Evolutionary conservation across 2,888 invertebrate species (phyloP).

Genomic region (Hypselothyrea guttata): DNA sequence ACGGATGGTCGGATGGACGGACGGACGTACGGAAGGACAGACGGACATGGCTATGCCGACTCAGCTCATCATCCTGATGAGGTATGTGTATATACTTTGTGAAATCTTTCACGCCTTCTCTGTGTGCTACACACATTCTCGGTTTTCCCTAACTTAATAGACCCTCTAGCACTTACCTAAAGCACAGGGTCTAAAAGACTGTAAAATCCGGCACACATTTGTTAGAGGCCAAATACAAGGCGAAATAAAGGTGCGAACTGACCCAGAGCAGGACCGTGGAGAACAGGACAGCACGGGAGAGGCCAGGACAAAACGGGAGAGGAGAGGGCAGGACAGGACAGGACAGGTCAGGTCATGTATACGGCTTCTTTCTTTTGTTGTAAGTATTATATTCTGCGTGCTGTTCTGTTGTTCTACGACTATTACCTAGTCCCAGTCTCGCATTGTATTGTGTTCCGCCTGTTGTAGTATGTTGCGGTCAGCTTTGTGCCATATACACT

Average conservation of each 20-base stretch:
- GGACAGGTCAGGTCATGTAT: slow-evolving; percentile 6
- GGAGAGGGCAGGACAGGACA: background rate
- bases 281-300: no score
- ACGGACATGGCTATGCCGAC: no score
- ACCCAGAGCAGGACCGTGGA: slow-evolving; percentile 42
- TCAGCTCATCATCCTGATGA: no score
- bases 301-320: background rate
- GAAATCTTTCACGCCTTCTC: no score
- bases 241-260: slow-evolving; percentile 74
- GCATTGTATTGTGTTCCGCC: slow-evolving; percentile 14
- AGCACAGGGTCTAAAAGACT: no score
- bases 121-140: no score
- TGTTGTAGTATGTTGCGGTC: slow-evolving; percentile 58
- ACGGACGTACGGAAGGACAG: no score
- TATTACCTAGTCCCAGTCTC: background rate
- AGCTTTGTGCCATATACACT: slow-evolving; percentile 41
- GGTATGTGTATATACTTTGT: no score
- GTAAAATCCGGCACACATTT: slow-evolving; percentile 72
- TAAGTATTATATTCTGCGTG: slow-evolving; percentile 46
- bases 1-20: no score
- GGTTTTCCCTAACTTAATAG: no score
- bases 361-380: slow-evolving; percentile 49
- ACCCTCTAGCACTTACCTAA: no score
- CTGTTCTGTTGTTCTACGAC: background rate
- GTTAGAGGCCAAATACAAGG: slow-evolving; percentile 54